Conservation (phyloP, 2,113 vertebrate genomes). For the Bambusicola thoracicus region DNA sequence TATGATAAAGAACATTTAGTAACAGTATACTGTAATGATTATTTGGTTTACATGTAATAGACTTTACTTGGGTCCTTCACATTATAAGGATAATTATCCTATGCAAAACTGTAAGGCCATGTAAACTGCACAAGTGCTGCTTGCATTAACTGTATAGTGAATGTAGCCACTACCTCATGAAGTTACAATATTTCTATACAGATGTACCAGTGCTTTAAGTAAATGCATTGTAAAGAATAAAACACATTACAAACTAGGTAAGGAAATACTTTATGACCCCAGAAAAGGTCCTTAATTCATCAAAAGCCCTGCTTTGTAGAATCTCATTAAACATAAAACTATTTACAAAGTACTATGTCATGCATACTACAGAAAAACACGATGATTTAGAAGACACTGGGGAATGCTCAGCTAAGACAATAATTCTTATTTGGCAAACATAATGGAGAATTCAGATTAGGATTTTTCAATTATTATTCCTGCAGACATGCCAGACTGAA, state of each 20-base stretch:
- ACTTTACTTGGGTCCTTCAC: background rate
- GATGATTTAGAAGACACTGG: slow-evolving; percentile 17
- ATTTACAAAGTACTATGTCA: slow-evolving; percentile 14
- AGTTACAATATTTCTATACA: background rate
- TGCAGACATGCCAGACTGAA: background rate
- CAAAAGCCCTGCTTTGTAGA: background rate
- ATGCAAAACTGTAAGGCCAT: background rate
- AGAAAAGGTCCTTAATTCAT: slow-evolving; percentile 16
- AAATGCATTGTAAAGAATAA: background rate
- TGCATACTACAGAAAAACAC: background rate
- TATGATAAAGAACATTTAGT: background rate
- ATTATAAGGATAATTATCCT: background rate
- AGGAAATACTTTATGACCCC: background rate
- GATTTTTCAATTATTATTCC: background rate
- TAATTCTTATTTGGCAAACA: background rate
- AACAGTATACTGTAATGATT: background rate
- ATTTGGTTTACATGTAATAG: background rate
- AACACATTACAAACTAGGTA: background rate
- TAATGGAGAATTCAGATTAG: background rate
- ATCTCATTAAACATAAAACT: slow-evolving; percentile 9
- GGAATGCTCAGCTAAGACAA: background rate
- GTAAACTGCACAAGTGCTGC: background rate
- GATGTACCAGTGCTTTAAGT: background rate
- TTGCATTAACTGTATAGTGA: background rate
- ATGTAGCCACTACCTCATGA: background rate